Evolutionary conservation across 2,113 vertebrate species (phyloP).

Genomic region (Nansenia antarctica): DNA sequence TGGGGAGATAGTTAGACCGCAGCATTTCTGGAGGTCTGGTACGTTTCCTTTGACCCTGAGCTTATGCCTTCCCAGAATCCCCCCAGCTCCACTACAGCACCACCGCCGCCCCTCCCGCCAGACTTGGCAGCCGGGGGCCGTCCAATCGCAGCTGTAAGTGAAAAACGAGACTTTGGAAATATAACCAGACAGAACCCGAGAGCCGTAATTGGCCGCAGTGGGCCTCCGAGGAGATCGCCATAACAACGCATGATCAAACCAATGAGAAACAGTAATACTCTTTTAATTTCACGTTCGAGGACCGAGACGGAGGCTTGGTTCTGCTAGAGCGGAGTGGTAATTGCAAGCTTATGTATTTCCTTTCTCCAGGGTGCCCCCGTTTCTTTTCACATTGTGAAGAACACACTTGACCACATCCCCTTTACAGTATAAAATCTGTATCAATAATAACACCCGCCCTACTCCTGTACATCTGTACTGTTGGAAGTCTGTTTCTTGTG

Average conservation of each 20-base stretch:
- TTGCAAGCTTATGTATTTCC: constrained; percentile 43
- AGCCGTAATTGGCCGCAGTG: constrained; percentile 76
- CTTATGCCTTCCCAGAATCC: neutral
- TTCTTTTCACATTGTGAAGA: constrained; percentile 14
- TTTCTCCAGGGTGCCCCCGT: constrained; percentile 24
- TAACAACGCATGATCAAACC: constrained; percentile 59
- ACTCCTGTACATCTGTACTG: neutral
- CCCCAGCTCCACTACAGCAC: neutral
- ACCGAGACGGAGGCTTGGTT: constrained; percentile 38
- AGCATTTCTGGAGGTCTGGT: neutral
- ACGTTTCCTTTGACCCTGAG: constrained; percentile 44
- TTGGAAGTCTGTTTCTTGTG: neutral
- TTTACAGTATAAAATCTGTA: neutral
- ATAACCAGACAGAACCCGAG: constrained; percentile 82
- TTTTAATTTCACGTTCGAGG: constrained; percentile 42
- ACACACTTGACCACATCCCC: neutral
- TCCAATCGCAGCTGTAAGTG: constrained; percentile 68
- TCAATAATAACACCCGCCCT: neutral
- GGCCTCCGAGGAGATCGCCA: constrained; percentile 73
- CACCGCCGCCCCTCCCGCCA: neutral
- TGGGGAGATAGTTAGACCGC: constrained; percentile 4
- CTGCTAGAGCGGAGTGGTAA: constrained; percentile 35
- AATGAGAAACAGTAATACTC: constrained; percentile 54
- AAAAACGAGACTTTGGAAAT: constrained; percentile 75
- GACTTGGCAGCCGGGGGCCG: constrained; percentile 41